Conservation (phyloP, 1,140 invertebrate genomes). For the Drosophila punjabiensis region DNA sequence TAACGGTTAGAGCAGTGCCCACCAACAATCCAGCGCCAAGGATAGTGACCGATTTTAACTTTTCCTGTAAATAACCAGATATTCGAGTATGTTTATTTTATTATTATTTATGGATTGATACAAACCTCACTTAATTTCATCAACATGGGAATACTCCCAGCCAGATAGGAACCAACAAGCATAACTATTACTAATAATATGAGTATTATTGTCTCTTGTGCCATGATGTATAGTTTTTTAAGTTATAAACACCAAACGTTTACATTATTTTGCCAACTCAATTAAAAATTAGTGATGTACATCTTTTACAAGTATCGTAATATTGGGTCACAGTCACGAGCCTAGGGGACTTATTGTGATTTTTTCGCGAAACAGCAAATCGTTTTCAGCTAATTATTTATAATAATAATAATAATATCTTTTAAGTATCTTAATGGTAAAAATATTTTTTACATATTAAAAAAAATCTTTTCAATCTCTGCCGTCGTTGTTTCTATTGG, state of each 20-base stretch:
- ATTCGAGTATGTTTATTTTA: background rate
- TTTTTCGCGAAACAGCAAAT: background rate
- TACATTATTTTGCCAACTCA: conserved; percentile 63
- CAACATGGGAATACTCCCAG: conserved; percentile 96
- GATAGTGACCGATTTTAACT: conserved; percentile 96
- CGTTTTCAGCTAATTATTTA: too few relatives aligned
- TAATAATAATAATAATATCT: too few relatives aligned
- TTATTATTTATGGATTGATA: background rate
- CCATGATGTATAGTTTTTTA: conserved; percentile 39
- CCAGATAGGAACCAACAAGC: conserved; percentile 97
- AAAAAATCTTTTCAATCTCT: too few relatives aligned
- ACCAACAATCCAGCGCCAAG: conserved; percentile 99
- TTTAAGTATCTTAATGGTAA: too few relatives aligned
- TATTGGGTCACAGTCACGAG: background rate
- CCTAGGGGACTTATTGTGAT: too few relatives aligned
- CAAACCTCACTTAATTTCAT: conserved; percentile 95
- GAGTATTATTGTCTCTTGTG: conserved; percentile 92
- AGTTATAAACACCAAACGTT: conserved; percentile 21
- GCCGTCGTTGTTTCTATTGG: too few relatives aligned
- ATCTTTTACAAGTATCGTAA: background rate
- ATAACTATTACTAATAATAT: conserved; percentile 94
- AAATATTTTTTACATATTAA: too few relatives aligned
- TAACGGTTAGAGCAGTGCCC: conserved; percentile 98
- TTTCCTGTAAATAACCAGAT: conserved; percentile 89
- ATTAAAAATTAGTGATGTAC: conserved; percentile 30